Conservation (phyloP, 2,113 vertebrate species). For the Apistogramma diplotaenia region DNA sequence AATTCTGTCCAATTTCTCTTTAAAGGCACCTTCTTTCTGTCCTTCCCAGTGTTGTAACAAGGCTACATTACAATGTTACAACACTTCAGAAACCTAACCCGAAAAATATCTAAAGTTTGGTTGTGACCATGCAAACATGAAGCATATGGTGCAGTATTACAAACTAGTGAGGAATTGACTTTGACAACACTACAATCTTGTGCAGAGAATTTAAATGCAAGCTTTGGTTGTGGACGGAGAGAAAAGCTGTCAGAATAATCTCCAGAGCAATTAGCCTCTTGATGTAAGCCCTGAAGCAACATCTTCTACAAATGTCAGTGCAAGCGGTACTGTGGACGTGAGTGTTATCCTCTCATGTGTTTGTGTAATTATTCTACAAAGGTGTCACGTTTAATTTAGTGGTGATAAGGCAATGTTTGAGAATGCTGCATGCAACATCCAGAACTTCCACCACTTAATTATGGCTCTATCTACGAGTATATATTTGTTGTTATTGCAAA, state of each 20-base stretch:
- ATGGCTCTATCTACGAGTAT: background rate
- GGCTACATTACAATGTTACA: no score
- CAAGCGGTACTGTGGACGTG: background rate
- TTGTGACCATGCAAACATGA: background rate
- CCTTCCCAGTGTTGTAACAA: background rate
- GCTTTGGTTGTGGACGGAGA: background rate
- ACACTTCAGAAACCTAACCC: background rate
- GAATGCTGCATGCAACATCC: background rate
- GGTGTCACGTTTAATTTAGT: background rate
- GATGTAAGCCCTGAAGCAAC: background rate
- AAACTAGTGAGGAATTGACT: background rate
- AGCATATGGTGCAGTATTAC: background rate
- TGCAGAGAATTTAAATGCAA: background rate
- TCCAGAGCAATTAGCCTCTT: background rate
- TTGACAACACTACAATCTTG: background rate
- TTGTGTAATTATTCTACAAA: conserved; percentile 2
- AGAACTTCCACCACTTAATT: background rate
- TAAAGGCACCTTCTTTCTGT: background rate
- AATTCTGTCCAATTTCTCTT: background rate
- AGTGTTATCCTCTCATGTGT: background rate
- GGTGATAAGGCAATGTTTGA: background rate
- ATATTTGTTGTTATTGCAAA: background rate
- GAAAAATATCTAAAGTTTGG: background rate
- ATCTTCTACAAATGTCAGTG: background rate
- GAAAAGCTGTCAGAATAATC: conserved; percentile 6